Evolutionary conservation across 2,888 invertebrate genomes (phyloP).

Genomic region (Dysmachus trigonus): DNA sequence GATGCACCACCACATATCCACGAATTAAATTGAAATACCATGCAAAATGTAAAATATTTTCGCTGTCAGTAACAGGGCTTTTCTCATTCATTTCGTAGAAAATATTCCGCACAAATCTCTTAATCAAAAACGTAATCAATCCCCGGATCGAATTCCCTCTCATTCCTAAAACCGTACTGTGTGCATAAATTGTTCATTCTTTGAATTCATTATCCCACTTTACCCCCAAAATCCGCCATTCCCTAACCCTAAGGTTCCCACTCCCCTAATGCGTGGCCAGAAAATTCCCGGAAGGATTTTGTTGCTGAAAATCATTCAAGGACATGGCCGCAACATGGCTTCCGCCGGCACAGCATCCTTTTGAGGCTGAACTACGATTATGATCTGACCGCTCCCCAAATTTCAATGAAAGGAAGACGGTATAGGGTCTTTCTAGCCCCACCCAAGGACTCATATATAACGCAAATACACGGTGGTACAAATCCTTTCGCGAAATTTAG

Average conservation of each 20-base stretch:
- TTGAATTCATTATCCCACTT: slow-evolving; percentile 12
- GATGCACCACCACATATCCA: not conserved
- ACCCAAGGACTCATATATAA: not conserved
- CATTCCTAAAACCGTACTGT: not conserved
- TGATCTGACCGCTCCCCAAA: not conserved
- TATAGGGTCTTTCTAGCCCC: not conserved
- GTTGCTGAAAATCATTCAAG: not conserved
- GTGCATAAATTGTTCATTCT: not conserved
- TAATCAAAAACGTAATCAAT: not conserved
- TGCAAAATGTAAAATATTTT: not conserved
- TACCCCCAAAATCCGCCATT: not conserved
- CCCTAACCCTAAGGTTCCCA: not conserved
- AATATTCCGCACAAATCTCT: not conserved
- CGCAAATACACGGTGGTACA: not conserved
- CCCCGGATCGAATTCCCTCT: not conserved
- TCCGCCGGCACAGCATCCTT: not conserved
- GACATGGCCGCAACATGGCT: not conserved
- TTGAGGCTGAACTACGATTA: not conserved
- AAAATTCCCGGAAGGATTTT: not conserved
- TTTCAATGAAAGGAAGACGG: not conserved
- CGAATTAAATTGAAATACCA: not conserved
- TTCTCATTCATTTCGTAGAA: not conserved
- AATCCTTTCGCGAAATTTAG: slow-evolving; percentile 17
- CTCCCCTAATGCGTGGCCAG: not conserved
- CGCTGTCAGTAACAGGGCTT: not conserved